Conservation (phyloP, 2,888 invertebrate species). For the Seira sanloemensis region DNA sequence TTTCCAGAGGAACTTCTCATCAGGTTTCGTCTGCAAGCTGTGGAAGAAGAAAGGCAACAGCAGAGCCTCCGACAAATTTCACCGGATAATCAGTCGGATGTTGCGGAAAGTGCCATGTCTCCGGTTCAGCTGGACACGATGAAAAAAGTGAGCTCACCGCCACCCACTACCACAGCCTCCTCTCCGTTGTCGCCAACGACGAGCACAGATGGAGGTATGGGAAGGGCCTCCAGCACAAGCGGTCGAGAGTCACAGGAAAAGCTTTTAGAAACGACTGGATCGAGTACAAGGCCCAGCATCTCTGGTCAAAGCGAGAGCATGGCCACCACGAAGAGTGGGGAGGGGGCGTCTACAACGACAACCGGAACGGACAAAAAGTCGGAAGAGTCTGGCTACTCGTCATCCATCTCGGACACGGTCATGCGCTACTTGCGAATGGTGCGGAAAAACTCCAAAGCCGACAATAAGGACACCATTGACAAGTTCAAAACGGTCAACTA, state of each 20-base stretch:
- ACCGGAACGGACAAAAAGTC: conserved; percentile 67
- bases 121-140: conserved; percentile 31
- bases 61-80: conserved; percentile 42
- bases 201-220: conserved; percentile 36
- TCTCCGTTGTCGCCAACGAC: conserved; percentile 57
- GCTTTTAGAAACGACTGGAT: conserved; percentile 45
- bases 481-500: conserved; percentile 92
- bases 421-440: conserved; percentile 91
- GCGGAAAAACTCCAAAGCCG: conserved; percentile 86
- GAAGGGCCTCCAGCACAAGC: conserved; percentile 46
- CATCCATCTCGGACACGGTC: conserved; percentile 91
- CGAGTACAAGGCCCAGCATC: conserved; percentile 50
- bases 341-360: conserved; percentile 31
- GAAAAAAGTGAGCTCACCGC: conserved; percentile 34
- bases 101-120: conserved; percentile 50
- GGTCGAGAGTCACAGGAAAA: conserved; percentile 65
- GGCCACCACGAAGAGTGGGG: conserved; percentile 78
- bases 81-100: conserved; percentile 53
- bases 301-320: conserved; percentile 49
- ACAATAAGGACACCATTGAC: conserved; percentile 84
- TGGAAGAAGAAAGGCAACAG: conserved; percentile 68
- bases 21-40: conserved; percentile 67
- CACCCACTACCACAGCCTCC: conserved; percentile 31
- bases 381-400: conserved; percentile 78
- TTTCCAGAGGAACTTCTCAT: conserved; percentile 71